These are phyloP conservation scores for Chorisops tibialis DNA, from an alignment of 2,888 invertebrate species.

Conservation along the genomic window DNA sequence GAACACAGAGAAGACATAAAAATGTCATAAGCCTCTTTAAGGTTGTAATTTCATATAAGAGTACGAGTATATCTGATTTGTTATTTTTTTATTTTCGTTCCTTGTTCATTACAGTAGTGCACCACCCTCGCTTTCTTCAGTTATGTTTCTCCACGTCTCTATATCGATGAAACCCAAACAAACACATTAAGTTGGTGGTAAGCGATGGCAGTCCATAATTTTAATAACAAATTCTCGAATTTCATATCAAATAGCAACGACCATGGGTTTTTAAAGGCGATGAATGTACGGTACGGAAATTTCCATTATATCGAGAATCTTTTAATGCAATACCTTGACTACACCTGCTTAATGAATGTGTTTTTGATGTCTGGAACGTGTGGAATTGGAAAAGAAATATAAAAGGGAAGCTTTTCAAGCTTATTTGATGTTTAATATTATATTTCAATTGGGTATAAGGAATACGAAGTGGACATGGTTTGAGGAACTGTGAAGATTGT, in stretches of 20 bases:
- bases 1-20: slow-evolving; percentile 35
- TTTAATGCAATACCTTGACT: too few relatives aligned
- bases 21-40: slow-evolving; percentile 37
- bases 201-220: slow-evolving; percentile 10
- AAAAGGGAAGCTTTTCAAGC: too few relatives aligned
- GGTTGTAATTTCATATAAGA: slow-evolving; percentile 22
- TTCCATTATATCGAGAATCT: too few relatives aligned
- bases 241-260: slow-evolving; percentile 24
- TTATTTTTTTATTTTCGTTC: not conserved
- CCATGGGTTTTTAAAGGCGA: too few relatives aligned
- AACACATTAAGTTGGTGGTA: slow-evolving; percentile 3
- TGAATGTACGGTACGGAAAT: too few relatives aligned
- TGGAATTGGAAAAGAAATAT: too few relatives aligned
- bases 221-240: slow-evolving; percentile 19
- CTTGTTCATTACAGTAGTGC: not conserved
- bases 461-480: too few relatives aligned
- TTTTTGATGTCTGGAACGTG: too few relatives aligned
- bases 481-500: too few relatives aligned
- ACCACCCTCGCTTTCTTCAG: not conserved
- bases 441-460: too few relatives aligned
- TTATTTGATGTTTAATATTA: too few relatives aligned
- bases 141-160: not conserved
- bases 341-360: too few relatives aligned
- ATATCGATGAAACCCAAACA: slow-evolving; percentile 21
- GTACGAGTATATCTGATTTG: not conserved